Conservation (phyloP, 1,140 invertebrate species). For the Micrasema longulum region DNA sequence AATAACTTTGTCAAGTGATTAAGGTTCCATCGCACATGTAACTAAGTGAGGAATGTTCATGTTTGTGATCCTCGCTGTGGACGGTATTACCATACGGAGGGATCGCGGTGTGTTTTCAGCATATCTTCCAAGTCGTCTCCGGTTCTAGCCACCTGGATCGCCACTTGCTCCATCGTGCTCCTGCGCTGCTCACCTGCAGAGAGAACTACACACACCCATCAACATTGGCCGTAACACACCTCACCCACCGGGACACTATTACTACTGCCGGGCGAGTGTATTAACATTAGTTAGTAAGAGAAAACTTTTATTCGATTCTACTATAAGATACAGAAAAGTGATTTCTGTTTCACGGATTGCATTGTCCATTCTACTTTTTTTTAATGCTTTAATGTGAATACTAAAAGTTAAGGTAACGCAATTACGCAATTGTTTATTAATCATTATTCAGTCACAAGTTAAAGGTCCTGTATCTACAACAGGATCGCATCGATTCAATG, state of each 20-base stretch:
- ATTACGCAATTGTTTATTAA: too few relatives aligned
- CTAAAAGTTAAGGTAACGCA: too few relatives aligned
- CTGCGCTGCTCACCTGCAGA: conserved; percentile 64
- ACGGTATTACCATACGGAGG: conserved; percentile 50
- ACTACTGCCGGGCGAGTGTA: not conserved
- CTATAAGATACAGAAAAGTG: too few relatives aligned
- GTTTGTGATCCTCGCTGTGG: not conserved
- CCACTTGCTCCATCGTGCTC: conserved; percentile 55
- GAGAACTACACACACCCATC: conserved; percentile 69
- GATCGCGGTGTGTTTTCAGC: conserved; percentile 43
- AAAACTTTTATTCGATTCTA: too few relatives aligned
- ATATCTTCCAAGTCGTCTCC: conserved; percentile 56
- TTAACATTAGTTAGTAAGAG: too few relatives aligned
- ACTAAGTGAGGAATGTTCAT: conserved; percentile 24
- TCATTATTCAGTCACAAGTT: too few relatives aligned
- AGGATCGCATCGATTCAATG: too few relatives aligned
- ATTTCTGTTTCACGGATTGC: too few relatives aligned
- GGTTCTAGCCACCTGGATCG: conserved; percentile 59
- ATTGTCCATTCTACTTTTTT: too few relatives aligned
- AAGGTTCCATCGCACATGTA: conserved; percentile 6
- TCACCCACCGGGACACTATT: not conserved
- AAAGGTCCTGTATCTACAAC: too few relatives aligned
- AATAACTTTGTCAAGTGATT: not conserved
- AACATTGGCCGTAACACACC: conserved; percentile 57
- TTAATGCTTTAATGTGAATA: too few relatives aligned